Percentiles rank a stretch among this genome's conserved stretches.
Evolutionary conservation across 1,140 invertebrate species (phyloP).

Genomic region (Lanistes nyassanus): DNA sequence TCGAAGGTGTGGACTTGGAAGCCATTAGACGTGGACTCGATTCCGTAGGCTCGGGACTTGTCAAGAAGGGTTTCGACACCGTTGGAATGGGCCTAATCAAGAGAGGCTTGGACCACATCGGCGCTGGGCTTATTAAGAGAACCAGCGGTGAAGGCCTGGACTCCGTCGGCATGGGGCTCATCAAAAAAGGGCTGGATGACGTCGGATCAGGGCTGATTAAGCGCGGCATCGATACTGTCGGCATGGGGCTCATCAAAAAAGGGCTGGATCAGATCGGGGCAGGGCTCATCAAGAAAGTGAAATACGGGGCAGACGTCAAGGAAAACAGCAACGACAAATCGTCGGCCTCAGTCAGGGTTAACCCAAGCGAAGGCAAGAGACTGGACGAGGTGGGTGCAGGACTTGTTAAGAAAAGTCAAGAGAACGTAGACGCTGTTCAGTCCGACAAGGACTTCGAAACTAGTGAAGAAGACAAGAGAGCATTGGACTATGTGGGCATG

Average conservation of each 20-base stretch:
- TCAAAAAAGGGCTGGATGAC: slow-evolving; percentile 8
- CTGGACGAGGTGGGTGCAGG: slow-evolving; percentile 1
- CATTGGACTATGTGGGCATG: slow-evolving; percentile 3
- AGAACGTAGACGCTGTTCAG: not conserved
- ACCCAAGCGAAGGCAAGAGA: not conserved
- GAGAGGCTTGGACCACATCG: slow-evolving; percentile 18
- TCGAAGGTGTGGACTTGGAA: not conserved
- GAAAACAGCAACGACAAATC: not conserved
- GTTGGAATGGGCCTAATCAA: slow-evolving; percentile 19
- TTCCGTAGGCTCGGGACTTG: not conserved
- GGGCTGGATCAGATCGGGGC: slow-evolving; percentile 6
- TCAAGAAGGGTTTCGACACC: slow-evolving; percentile 12
- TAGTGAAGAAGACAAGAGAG: not conserved
- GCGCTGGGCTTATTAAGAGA: slow-evolving; percentile 13
- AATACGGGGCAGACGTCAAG: not conserved
- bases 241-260: not conserved
- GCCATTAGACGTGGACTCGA: slow-evolving; percentile 1
- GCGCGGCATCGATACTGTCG: not conserved
- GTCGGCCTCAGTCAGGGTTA: not conserved
- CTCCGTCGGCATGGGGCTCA: not conserved
- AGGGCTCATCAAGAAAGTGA: slow-evolving; percentile 1
- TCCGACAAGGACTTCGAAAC: not conserved
- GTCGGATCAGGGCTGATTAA: slow-evolving; percentile 18
- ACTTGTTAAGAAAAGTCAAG: slow-evolving; percentile 11
- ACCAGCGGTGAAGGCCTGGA: not conserved